These are phyloP conservation scores for Melieria picta DNA, from an alignment of 2,888 invertebrate genomes.

Conservation along the genomic window DNA sequence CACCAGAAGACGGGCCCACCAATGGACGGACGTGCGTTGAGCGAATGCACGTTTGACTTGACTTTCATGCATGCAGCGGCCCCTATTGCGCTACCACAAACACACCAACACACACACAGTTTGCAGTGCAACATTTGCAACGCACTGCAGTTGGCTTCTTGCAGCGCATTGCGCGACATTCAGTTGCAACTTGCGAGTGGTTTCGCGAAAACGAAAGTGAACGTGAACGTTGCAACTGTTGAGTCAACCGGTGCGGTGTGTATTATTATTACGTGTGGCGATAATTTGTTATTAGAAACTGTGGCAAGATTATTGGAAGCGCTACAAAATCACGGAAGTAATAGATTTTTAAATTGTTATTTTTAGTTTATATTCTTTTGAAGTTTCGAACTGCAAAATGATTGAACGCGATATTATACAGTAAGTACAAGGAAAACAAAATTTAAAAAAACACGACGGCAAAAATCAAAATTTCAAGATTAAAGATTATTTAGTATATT, in stretches of 20 bases:
- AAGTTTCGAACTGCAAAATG: slow-evolving; percentile 42
- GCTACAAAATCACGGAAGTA: slow-evolving; percentile 1
- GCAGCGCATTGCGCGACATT: background rate
- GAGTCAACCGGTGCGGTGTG: background rate
- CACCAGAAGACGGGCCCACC: too few relatives aligned
- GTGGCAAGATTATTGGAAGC: background rate
- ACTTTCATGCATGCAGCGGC: too few relatives aligned
- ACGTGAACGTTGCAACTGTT: slow-evolving; percentile 9
- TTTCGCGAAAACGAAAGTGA: slow-evolving; percentile 23
- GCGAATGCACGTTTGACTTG: too few relatives aligned
- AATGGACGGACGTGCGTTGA: too few relatives aligned
- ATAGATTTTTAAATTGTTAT: background rate
- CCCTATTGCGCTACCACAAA: too few relatives aligned
- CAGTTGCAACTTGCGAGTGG: background rate
- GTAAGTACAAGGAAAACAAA: slow-evolving; percentile 47
- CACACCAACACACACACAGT: background rate
- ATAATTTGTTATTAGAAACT: background rate
- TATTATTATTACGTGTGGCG: background rate
- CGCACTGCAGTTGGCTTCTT: background rate
- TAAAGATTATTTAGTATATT: too few relatives aligned
- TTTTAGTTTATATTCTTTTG: background rate
- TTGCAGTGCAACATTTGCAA: slow-evolving; percentile 9
- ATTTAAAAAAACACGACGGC: background rate
- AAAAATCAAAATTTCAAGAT: background rate
- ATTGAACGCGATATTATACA: slow-evolving; percentile 57